phyloP scores from a whole-genome alignment of 2,797 vertebrate genomes.

The Pangasius mekongensis region DNA sequence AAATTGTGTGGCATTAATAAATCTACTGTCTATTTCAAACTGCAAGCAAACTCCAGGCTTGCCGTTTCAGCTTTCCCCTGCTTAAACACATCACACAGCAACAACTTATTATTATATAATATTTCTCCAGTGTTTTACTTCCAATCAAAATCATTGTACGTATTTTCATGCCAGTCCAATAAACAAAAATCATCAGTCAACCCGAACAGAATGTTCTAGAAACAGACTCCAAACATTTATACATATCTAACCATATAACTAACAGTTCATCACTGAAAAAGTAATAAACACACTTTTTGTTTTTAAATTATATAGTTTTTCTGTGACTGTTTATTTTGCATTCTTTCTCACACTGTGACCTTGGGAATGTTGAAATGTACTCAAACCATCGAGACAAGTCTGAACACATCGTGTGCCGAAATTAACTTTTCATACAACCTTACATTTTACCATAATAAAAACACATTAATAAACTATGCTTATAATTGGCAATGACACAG shows the following conservation, averaged over 20 bases:
- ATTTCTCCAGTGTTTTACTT: neutral
- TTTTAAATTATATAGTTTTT: neutral
- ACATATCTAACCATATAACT: neutral
- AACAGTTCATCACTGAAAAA: neutral
- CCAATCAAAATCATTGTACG: neutral
- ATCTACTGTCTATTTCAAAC: neutral
- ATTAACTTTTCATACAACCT: neutral
- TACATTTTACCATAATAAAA: slow-evolving; percentile 25
- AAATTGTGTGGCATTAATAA: neutral
- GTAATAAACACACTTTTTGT: neutral
- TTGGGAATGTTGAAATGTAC: slow-evolving; percentile 8
- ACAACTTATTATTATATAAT: neutral
- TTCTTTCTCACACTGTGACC: slow-evolving; percentile 1
- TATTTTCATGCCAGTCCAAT: neutral
- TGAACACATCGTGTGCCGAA: neutral
- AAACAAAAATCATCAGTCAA: neutral
- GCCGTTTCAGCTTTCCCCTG: neutral
- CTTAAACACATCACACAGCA: neutral
- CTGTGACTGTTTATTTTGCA: slow-evolving; percentile 29
- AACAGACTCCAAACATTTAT: neutral
- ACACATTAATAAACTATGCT: slow-evolving; percentile 9
- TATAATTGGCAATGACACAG: slow-evolving; percentile 2
- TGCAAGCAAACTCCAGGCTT: neutral
- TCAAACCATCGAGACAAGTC: neutral
- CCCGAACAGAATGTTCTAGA: neutral